These are phyloP conservation scores for Amphipyra tragopoginis DNA, from an alignment of 2,888 invertebrate genomes.

Conservation along the genomic window DNA sequence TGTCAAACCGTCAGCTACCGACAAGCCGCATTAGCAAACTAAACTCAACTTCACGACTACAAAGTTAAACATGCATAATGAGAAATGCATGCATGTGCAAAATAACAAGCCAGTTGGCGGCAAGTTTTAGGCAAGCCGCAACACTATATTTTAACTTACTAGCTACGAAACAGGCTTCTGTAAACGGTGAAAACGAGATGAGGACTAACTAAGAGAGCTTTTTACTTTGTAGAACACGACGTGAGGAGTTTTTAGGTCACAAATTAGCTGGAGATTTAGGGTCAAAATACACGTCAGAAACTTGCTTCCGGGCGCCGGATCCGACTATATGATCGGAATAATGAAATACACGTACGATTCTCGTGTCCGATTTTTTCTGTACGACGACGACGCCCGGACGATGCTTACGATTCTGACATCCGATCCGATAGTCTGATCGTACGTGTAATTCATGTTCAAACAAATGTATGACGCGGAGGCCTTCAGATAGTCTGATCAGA, in stretches of 20 bases:
- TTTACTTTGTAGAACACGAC: conserved; percentile 26
- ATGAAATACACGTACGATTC: too few relatives aligned
- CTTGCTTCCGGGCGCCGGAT: too few relatives aligned
- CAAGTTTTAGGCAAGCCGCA: conserved; percentile 36
- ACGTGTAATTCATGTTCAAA: too few relatives aligned
- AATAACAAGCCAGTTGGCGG: conserved; percentile 36
- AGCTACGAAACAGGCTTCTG: conserved; percentile 30
- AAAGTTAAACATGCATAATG: conserved; percentile 49
- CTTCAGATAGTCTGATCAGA: too few relatives aligned
- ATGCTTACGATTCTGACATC: too few relatives aligned
- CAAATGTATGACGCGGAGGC: too few relatives aligned
- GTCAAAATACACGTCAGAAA: too few relatives aligned
- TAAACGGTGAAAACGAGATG: conserved; percentile 27
- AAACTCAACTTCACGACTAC: conserved; percentile 29
- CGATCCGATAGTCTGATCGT: too few relatives aligned
- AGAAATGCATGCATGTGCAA: conserved; percentile 46
- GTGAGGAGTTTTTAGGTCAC: conserved; percentile 22
- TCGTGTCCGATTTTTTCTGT: too few relatives aligned
- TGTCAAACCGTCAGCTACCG: conserved; percentile 45
- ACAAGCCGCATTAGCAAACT: conserved; percentile 35
- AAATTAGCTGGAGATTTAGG: conserved; percentile 32
- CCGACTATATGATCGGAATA: too few relatives aligned
- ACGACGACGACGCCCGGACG: too few relatives aligned
- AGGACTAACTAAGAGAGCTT: conserved; percentile 20
- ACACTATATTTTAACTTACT: conserved; percentile 27